These are phyloP conservation scores for Cephonodes hylas DNA, from an alignment of 2,888 invertebrate species.

Conservation along the genomic window DNA sequence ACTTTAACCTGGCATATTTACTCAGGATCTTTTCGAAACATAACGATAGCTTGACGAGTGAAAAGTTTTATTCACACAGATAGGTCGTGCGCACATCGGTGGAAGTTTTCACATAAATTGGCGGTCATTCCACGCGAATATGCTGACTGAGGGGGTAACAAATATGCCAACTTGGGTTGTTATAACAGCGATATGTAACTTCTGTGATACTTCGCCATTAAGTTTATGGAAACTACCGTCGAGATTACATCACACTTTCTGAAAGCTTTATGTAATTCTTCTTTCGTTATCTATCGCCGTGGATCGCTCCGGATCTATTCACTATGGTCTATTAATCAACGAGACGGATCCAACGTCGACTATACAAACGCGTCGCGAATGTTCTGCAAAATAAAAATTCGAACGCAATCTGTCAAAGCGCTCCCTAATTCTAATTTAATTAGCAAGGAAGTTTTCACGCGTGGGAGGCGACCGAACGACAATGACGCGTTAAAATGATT, in stretches of 20 bases:
- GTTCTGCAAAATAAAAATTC: constrained; percentile 58
- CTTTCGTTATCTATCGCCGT: constrained; percentile 56
- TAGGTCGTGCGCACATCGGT: constrained; percentile 76
- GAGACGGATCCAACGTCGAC: constrained; percentile 59
- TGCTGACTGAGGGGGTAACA: constrained; percentile 80
- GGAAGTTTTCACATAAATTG: constrained; percentile 80
- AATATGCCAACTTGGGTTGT: constrained; percentile 80
- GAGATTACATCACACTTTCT: constrained; percentile 79
- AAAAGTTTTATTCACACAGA: constrained; percentile 75
- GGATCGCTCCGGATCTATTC: constrained; percentile 38
- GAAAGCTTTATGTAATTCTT: constrained; percentile 77
- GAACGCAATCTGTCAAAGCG: constrained; percentile 71
- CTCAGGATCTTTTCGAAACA: constrained; percentile 71
- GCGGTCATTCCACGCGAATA: constrained; percentile 81
- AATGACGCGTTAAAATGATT: constrained; percentile 79
- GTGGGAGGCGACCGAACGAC: constrained; percentile 66
- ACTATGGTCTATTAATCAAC: constrained; percentile 61
- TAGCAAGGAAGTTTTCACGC: constrained; percentile 70
- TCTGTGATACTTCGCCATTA: constrained; percentile 80
- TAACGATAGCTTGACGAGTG: constrained; percentile 75
- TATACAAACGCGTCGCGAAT: constrained; percentile 53
- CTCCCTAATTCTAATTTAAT: constrained; percentile 77
- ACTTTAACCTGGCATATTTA: constrained; percentile 78
- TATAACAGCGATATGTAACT: constrained; percentile 81
- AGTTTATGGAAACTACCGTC: constrained; percentile 78